Conservation (phyloP, 2,888 invertebrate genomes). For the Metallyticus violacea region DNA sequence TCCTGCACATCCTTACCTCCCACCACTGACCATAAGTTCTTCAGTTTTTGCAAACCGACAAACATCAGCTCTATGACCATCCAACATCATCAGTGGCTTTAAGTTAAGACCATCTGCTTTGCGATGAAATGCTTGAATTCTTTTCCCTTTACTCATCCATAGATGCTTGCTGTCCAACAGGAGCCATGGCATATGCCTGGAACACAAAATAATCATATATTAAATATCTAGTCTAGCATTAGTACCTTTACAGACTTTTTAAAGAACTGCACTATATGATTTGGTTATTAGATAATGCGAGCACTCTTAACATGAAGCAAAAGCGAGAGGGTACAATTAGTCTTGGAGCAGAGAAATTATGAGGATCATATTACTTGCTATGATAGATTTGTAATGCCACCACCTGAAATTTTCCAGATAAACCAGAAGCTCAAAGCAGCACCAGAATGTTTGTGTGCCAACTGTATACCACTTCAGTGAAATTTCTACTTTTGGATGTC, state of each 20-base stretch:
- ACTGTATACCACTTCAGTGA: too few relatives aligned
- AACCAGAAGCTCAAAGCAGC: too few relatives aligned
- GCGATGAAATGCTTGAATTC: conserved; percentile 41
- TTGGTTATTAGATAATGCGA: background rate
- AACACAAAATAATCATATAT: background rate
- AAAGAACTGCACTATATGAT: background rate
- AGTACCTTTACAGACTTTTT: background rate
- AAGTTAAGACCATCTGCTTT: conserved; percentile 40
- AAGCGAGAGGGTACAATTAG: too few relatives aligned
- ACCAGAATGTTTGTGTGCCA: too few relatives aligned
- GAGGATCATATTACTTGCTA: too few relatives aligned
- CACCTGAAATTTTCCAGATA: too few relatives aligned
- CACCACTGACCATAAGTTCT: conserved; percentile 46
- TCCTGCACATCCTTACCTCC: conserved; percentile 45
- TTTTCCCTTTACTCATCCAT: conserved; percentile 54
- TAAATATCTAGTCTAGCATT: background rate
- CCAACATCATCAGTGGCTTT: background rate
- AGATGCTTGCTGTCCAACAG: conserved; percentile 50
- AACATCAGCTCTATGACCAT: conserved; percentile 44
- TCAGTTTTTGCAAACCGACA: conserved; percentile 49
- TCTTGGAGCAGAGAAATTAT: too few relatives aligned
- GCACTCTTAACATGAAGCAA: background rate
- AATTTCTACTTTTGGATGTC: too few relatives aligned
- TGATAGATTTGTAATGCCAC: too few relatives aligned
- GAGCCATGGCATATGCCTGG: conserved; percentile 51